phyloP scores from a whole-genome alignment of 2,888 invertebrate species.

The Zootermopsis nevadensis region DNA sequence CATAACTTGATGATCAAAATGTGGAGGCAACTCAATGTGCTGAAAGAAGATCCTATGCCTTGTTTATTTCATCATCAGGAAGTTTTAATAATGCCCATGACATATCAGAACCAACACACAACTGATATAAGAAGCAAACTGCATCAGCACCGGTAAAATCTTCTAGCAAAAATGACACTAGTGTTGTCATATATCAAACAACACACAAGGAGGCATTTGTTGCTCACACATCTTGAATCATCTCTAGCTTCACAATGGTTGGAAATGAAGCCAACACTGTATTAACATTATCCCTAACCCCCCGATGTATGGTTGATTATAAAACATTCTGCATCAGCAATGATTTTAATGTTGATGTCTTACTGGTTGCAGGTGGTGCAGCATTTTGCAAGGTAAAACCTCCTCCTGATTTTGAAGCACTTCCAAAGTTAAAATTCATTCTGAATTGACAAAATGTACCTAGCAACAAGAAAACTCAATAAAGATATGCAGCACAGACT shows the following conservation, averaged over 20 bases:
- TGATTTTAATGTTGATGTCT: not conserved
- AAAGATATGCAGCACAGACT: too few relatives aligned
- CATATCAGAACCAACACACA: too few relatives aligned
- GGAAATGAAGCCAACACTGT: not conserved
- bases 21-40: too few relatives aligned
- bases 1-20: too few relatives aligned
- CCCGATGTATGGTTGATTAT: not conserved
- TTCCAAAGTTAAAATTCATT: slow-evolving; percentile 29
- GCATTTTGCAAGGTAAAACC: not conserved
- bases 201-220: not conserved
- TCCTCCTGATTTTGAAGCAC: not conserved
- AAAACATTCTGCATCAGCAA: not conserved
- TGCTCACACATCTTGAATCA: not conserved
- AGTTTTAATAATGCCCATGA: too few relatives aligned
- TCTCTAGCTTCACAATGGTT: not conserved
- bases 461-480: too few relatives aligned
- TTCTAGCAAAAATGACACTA: too few relatives aligned
- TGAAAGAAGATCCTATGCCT: too few relatives aligned
- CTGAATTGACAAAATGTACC: not conserved
- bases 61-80: too few relatives aligned
- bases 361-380: not conserved
- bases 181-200: not conserved
- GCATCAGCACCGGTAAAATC: too few relatives aligned
- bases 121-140: too few relatives aligned
- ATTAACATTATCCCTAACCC: not conserved